These are phyloP conservation scores for Drosophila virilis DNA, from an alignment of 1,140 invertebrate species.

Conservation along the genomic window DNA sequence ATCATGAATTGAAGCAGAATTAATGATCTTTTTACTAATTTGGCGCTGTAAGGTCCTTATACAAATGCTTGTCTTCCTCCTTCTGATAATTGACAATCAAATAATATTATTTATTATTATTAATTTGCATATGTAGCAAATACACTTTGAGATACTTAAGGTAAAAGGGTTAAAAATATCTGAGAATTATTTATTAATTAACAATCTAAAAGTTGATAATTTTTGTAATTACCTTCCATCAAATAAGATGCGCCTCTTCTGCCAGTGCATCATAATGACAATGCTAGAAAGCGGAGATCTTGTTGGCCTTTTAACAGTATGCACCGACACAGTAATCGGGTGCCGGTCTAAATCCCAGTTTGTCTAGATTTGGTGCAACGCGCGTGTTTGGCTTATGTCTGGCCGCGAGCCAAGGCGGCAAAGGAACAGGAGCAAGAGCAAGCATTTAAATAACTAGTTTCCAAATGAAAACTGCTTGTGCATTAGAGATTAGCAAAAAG, in stretches of 20 bases:
- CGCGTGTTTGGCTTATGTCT: slow-evolving; percentile 17
- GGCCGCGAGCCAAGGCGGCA: background rate
- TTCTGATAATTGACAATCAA: no score
- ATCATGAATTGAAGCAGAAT: no score
- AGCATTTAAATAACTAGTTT: slow-evolving; percentile 71
- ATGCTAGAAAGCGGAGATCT: slow-evolving; percentile 22
- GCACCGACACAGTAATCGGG: slow-evolving; percentile 22
- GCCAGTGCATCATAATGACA: slow-evolving; percentile 21
- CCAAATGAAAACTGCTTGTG: slow-evolving; percentile 39
- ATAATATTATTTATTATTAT: no score
- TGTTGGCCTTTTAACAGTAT: slow-evolving; percentile 29
- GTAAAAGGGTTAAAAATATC: no score
- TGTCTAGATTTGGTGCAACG: slow-evolving; percentile 27
- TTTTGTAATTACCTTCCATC: no score
- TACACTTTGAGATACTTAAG: no score
- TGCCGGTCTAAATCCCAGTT: slow-evolving; percentile 22
- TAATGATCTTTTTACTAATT: no score
- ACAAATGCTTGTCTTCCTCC: no score
- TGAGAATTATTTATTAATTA: no score
- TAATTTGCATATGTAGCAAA: no score
- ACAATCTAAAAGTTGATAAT: no score
- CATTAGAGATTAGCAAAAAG: slow-evolving; percentile 57
- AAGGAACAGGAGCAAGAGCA: slow-evolving; percentile 29
- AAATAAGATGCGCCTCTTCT: background rate
- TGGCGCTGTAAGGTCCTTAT: no score